Evolutionary conservation across 2,797 vertebrate species (phyloP).

Genomic region (Onychomys arenicola): DNA sequence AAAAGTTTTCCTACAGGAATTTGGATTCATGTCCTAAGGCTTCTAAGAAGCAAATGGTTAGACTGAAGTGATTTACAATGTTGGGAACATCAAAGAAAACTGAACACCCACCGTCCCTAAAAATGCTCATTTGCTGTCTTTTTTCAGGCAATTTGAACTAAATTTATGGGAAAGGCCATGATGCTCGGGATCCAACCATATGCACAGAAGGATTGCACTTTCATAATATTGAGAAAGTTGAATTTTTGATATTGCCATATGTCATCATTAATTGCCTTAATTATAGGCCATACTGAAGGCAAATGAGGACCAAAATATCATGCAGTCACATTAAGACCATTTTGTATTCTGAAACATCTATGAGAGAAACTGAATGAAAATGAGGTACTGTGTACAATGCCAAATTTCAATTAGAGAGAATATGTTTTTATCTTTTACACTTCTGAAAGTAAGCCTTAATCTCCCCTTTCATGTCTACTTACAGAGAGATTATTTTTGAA

Average conservation of each 20-base stretch:
- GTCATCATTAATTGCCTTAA: constrained; percentile 46
- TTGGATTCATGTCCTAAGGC: not conserved
- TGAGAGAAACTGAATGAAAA: constrained; percentile 53
- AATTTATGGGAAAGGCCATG: constrained; percentile 25
- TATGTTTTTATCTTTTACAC: constrained; percentile 11
- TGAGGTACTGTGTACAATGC: not conserved
- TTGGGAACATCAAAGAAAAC: constrained; percentile 49
- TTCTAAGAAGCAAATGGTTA: constrained; percentile 53
- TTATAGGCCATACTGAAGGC: not conserved
- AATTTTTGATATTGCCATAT: constrained; percentile 33
- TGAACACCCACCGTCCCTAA: not conserved
- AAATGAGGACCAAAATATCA: constrained; percentile 56
- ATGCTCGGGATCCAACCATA: not conserved
- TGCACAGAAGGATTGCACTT: not conserved
- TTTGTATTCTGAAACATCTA: constrained; percentile 43
- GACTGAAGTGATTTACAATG: not conserved
- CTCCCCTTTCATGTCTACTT: not conserved
- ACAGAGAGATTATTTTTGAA: not conserved
- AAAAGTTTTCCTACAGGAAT: constrained; percentile 13
- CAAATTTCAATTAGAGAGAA: constrained; percentile 46
- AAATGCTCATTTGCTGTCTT: constrained; percentile 29
- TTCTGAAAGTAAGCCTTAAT: constrained; percentile 16
- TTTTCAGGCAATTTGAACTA: not conserved
- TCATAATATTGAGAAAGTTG: constrained; percentile 64
- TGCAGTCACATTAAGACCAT: not conserved